Conservation (phyloP, 2,888 invertebrate genomes). For the Epicampocera succincta region DNA sequence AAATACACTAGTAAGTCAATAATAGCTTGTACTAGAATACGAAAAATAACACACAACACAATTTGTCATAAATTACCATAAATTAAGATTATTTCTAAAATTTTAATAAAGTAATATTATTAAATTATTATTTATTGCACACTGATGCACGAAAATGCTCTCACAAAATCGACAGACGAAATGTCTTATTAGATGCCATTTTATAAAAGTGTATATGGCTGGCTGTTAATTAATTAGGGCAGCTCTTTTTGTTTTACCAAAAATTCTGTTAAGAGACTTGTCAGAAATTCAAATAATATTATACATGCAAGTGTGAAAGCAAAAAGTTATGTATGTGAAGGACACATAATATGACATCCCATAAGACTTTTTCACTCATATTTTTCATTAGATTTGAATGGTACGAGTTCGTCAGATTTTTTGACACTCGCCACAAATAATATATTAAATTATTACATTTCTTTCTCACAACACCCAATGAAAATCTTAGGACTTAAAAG, state of each 20-base stretch:
- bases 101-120: conserved; percentile 51
- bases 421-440: too few relatives aligned
- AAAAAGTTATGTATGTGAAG: too few relatives aligned
- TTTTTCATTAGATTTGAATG: too few relatives aligned
- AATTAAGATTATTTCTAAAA: conserved; percentile 53
- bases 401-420: too few relatives aligned
- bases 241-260: neutral
- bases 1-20: neutral
- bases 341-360: too few relatives aligned
- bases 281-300: too few relatives aligned
- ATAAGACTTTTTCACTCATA: too few relatives aligned
- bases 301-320: too few relatives aligned
- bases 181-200: neutral
- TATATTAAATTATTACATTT: too few relatives aligned
- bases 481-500: too few relatives aligned
- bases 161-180: conserved; percentile 2
- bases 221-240: neutral
- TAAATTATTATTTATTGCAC: conserved; percentile 1
- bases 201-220: neutral
- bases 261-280: too few relatives aligned
- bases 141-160: conserved; percentile 3
- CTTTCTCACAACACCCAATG: too few relatives aligned
- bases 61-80: conserved; percentile 63
- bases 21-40: conserved; percentile 8
- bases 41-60: neutral